Percentiles rank a stretch among this genome's conserved stretches.
Evolutionary conservation across 2,888 invertebrate species (phyloP).

Genomic region (Dendrolimus houi): DNA sequence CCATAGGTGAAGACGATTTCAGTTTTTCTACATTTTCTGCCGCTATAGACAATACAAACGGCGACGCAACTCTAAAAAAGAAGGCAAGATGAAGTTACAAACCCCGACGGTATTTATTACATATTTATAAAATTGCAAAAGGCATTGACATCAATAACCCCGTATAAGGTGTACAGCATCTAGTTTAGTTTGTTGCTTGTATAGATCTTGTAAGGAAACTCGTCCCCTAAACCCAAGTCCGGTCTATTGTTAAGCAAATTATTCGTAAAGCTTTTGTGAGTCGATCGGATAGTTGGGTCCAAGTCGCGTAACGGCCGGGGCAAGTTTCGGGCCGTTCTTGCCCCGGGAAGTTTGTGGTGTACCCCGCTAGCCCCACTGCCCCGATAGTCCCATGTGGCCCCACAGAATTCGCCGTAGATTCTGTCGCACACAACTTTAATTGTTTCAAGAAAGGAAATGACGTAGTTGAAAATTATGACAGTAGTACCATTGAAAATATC

Average conservation of each 20-base stretch:
- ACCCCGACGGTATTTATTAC: no score
- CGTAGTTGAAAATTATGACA: neutral
- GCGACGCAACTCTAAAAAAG: no score
- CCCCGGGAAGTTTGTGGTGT: constrained; percentile 34
- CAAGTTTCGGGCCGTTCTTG: constrained; percentile 32
- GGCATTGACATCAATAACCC: no score
- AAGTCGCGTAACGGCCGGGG: constrained; percentile 36
- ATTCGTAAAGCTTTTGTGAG: constrained; percentile 53
- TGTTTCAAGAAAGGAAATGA: constrained; percentile 40
- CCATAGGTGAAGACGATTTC: no score
- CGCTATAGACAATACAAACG: no score
- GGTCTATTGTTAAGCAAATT: constrained; percentile 55
- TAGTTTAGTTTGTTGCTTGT: constrained; percentile 3
- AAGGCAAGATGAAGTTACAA: no score
- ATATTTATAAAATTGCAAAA: no score
- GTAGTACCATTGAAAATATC: neutral
- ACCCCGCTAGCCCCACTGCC: constrained; percentile 12
- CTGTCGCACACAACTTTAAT: constrained; percentile 56
- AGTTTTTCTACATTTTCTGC: no score
- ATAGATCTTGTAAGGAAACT: neutral
- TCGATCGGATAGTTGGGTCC: constrained; percentile 46
- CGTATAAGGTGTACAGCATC: no score
- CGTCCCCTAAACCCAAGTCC: constrained; percentile 24
- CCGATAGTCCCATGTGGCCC: constrained; percentile 6
- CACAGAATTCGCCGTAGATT: constrained; percentile 23